These are phyloP conservation scores for Hirudo medicinalis DNA, from an alignment of 1,140 invertebrate species.

Conservation along the genomic window DNA sequence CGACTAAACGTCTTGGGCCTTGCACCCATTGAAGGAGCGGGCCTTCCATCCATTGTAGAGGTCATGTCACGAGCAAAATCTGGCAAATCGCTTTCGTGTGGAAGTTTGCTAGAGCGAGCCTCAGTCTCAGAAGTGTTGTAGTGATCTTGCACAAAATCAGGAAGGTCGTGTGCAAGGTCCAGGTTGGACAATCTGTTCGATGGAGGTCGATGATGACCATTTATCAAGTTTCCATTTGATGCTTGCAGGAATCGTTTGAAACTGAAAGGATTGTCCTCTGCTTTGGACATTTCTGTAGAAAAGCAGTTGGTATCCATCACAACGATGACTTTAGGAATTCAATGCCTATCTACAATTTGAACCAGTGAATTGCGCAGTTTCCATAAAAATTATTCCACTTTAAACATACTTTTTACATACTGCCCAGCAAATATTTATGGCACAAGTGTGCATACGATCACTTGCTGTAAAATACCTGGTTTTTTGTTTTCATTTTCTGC, in stretches of 20 bases:
- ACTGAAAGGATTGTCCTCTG: conserved; percentile 35
- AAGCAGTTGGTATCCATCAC: too few species aligned
- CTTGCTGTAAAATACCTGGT: too few species aligned
- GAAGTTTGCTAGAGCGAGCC: not conserved
- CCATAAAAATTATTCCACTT: too few species aligned
- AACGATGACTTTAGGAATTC: too few species aligned
- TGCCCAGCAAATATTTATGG: too few species aligned
- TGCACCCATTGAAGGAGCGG: not conserved
- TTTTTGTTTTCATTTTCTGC: too few species aligned
- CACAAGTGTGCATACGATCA: too few species aligned
- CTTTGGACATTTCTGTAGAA: not conserved
- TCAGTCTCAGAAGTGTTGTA: conserved; percentile 19
- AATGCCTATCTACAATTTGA: too few species aligned
- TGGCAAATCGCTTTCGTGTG: conserved; percentile 24
- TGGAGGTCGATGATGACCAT: conserved; percentile 10
- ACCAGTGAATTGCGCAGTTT: too few species aligned
- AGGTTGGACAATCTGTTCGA: conserved; percentile 20
- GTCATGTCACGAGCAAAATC: conserved; percentile 26
- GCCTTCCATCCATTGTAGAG: not conserved
- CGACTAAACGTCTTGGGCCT: conserved; percentile 1
- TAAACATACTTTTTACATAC: too few species aligned
- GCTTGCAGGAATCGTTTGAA: conserved; percentile 34
- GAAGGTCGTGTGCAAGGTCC: conserved; percentile 31
- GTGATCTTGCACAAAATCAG: conserved; percentile 37
- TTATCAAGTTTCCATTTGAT: conserved; percentile 9